Evolutionary conservation across 2,797 vertebrate species (phyloP).

Genomic region (Florisuga fusca): DNA sequence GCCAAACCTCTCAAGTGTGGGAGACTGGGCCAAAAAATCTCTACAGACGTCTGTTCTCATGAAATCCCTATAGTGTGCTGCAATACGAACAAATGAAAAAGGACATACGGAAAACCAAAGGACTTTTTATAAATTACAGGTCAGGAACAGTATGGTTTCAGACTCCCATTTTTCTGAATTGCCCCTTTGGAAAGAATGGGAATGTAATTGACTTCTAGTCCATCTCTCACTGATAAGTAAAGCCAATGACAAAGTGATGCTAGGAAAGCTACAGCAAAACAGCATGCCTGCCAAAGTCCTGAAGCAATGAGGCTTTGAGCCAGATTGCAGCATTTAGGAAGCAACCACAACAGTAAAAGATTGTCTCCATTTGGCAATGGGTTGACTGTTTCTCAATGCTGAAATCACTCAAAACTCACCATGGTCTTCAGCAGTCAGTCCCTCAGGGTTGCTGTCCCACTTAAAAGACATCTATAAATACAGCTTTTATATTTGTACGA

Average conservation of each 20-base stretch:
- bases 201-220: neutral
- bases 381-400: neutral
- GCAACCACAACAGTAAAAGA: neutral
- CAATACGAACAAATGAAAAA: neutral
- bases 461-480: conserved; percentile 6
- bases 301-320: neutral
- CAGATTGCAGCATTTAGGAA: conserved; percentile 7
- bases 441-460: neutral
- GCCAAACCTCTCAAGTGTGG: neutral
- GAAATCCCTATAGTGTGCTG: neutral
- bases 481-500: neutral
- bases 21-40: neutral
- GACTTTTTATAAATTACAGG: neutral
- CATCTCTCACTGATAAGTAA: neutral
- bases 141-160: neutral
- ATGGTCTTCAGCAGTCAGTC: neutral
- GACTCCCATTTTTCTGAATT: neutral
- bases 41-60: neutral
- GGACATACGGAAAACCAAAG: neutral
- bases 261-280: neutral
- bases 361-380: neutral
- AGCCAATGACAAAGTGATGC: neutral
- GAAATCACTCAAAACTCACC: neutral
- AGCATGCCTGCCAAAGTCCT: neutral
- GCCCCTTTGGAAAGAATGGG: neutral